Evolutionary conservation across 2,888 invertebrate species (phyloP), one percentile per base, ranked within the genome.

Genomic region (Malthinus flaveolus): DNA sequence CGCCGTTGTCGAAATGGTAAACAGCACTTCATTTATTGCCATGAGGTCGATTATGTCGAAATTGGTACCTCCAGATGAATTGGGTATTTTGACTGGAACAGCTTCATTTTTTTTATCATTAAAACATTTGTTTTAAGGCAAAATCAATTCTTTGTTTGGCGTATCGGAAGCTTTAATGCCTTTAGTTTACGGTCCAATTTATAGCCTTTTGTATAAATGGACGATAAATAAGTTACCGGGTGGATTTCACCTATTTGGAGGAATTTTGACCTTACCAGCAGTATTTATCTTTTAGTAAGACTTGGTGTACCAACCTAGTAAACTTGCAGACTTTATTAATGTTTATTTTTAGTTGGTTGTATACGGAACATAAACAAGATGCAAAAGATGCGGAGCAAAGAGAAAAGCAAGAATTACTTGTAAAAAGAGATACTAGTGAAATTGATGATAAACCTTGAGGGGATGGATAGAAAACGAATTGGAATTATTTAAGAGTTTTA

Each of bases 21-120:
- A 72, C 50, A 80, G 81, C 11, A 81, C 82, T 1, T 82, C 83
- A 0, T 73, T 84, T 23, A 84, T 84, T n/a, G 83, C 84, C 1
- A 78, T 85, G 51, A 75, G 84, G 49, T 84, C 84, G 1, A 81
- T 84, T 37, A 83, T 82, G 3, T 81, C 83, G 0, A 85, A 85
- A 67, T 78, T 81, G 63, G 84, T 84, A 6, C 79, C 83, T 15
- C 71, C 78, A 1, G 82, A 83, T 63, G 84, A 85, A 80, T 76
- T 84, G 62, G 84, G 84, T 83, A 74, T 76, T 80, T 32, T 23
- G 2, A 39, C n/a, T 9, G 75, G 74, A 49, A 71, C 71, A 3
- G 75, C 75, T 5, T 68, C 75, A 68, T 74, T 3, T 9, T 36
- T 8, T 34, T 1, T 32, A 7, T 35, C 15, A 37, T 10, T 34